phyloP scores from a whole-genome alignment of 2,888 invertebrate species.

The Stenoptilia bipunctidactyla region DNA sequence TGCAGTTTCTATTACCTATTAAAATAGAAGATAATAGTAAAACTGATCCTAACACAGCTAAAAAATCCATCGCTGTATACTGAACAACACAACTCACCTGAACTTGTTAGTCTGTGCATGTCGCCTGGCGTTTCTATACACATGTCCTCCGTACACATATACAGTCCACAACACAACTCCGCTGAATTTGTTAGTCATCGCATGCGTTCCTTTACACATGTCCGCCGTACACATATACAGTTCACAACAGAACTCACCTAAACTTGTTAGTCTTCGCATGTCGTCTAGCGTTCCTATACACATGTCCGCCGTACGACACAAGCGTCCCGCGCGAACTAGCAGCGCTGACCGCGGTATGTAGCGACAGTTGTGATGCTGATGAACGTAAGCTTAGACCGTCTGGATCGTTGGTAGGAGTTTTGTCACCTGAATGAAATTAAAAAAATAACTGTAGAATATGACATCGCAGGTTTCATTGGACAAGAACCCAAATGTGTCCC shows the following conservation, averaged over 20 bases:
- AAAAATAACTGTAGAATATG: too few species aligned
- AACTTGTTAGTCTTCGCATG: constrained; percentile 31
- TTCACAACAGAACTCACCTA: constrained; percentile 25
- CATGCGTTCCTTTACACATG: too few species aligned
- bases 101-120: constrained; percentile 31
- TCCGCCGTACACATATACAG: not conserved
- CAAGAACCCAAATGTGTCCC: too few species aligned
- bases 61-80: too few species aligned
- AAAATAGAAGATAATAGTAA: too few species aligned
- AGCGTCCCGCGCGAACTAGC: constrained; percentile 68
- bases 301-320: constrained; percentile 64
- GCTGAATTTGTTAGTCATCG: too few species aligned
- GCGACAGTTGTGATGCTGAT: constrained; percentile 31
- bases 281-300: constrained; percentile 61
- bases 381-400: constrained; percentile 15
- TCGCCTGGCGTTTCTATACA: constrained; percentile 61
- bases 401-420: constrained; percentile 44
- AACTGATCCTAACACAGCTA: too few species aligned
- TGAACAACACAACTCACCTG: constrained; percentile 37
- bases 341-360: constrained; percentile 38
- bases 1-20: too few species aligned
- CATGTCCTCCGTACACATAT: constrained; percentile 60
- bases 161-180: too few species aligned
- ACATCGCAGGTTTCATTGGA: too few species aligned
- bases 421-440: constrained; percentile 44